These are phyloP conservation scores for Yponomeuta malinellus DNA, from an alignment of 2,888 invertebrate species.

Conservation along the genomic window DNA sequence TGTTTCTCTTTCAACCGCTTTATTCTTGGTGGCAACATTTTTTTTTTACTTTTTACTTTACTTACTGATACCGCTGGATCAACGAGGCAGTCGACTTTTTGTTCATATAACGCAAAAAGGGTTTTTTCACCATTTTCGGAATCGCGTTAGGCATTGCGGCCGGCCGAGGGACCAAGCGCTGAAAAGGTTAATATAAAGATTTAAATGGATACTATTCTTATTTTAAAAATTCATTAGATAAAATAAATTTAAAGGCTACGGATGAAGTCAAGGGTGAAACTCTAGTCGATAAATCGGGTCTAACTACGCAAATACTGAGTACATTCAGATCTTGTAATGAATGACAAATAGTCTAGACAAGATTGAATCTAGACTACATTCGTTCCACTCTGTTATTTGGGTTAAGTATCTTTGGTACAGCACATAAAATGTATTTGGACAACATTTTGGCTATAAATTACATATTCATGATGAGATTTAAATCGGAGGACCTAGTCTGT, in stretches of 20 bases:
- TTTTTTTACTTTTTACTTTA: too few species aligned
- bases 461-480: not conserved
- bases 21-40: too few species aligned
- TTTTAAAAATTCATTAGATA: too few species aligned
- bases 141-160: too few species aligned
- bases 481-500: not conserved
- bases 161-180: too few species aligned
- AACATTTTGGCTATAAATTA: not conserved
- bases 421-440: not conserved
- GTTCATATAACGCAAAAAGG: too few species aligned
- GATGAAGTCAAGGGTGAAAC: not conserved
- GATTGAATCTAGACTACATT: not conserved
- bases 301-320: not conserved
- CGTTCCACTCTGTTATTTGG: not conserved
- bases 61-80: too few species aligned
- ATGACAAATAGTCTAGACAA: not conserved
- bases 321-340: not conserved
- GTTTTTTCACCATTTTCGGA: too few species aligned
- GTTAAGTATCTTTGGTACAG: not conserved
- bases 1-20: too few species aligned
- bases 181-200: too few species aligned
- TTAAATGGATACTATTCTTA: too few species aligned
- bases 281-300: not conserved
- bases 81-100: too few species aligned
- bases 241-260: not conserved